Conservation (phyloP, 1,140 invertebrate species). For the Neodiprion lecontei region DNA sequence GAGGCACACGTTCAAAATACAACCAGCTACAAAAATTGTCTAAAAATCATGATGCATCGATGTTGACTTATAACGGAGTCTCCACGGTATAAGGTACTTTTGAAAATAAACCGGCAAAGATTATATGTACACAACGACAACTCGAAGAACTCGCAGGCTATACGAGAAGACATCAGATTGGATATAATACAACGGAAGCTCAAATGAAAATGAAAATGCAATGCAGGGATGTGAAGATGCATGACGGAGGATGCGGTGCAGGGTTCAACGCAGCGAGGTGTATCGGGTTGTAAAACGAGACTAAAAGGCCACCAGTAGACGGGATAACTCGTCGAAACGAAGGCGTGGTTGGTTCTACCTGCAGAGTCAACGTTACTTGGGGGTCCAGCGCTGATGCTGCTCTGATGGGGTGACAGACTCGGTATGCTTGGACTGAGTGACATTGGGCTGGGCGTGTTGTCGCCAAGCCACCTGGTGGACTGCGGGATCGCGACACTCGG, state of each 20-base stretch:
- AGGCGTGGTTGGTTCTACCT: slow-evolving; percentile 41
- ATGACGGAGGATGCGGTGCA: too few species aligned
- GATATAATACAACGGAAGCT: background rate
- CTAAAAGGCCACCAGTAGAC: too few species aligned
- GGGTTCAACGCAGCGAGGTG: too few species aligned
- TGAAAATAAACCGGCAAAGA: background rate
- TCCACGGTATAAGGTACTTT: background rate
- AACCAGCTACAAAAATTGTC: background rate
- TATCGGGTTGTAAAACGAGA: too few species aligned
- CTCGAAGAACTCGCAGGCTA: background rate
- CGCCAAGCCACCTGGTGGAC: slow-evolving; percentile 62
- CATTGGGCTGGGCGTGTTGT: slow-evolving; percentile 63
- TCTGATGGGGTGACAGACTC: slow-evolving; percentile 62
- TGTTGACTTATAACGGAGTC: background rate
- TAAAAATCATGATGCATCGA: background rate
- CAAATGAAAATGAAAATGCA: background rate
- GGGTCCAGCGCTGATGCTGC: slow-evolving; percentile 51
- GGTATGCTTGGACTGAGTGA: slow-evolving; percentile 68
- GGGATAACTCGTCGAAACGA: background rate
- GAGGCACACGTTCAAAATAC: too few species aligned
- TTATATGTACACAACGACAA: background rate
- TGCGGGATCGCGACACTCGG: slow-evolving; percentile 50
- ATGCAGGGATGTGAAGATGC: background rate
- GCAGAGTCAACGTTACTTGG: slow-evolving; percentile 57
- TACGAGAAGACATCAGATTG: background rate